Evolutionary conservation across 2,888 invertebrate species (phyloP).

Genomic region (Leptinotarsa tumamoca): DNA sequence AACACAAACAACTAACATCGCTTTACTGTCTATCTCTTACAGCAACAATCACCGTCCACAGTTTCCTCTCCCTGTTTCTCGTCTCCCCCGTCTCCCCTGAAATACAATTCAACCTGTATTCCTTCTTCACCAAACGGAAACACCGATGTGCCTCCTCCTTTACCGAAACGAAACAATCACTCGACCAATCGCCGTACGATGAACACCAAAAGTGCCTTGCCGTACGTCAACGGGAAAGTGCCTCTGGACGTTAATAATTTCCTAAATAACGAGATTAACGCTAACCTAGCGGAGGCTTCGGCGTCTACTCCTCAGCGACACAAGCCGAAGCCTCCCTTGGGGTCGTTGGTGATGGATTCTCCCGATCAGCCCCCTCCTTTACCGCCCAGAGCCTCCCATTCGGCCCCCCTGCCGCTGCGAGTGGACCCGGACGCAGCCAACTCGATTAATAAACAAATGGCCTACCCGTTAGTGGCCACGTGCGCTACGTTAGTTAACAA

Average conservation of each 20-base stretch:
- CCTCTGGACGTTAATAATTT: slow-evolving; percentile 53
- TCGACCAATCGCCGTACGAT: slow-evolving; percentile 31
- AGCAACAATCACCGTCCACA: slow-evolving; percentile 61
- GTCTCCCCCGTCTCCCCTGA: slow-evolving; percentile 31
- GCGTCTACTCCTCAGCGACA: slow-evolving; percentile 15
- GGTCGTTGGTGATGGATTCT: slow-evolving; percentile 55
- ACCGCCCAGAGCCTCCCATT: slow-evolving; percentile 70
- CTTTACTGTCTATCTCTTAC: slow-evolving; percentile 65
- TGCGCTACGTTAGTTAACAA: slow-evolving; percentile 67
- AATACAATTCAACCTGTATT: slow-evolving; percentile 45
- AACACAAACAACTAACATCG: slow-evolving; percentile 62
- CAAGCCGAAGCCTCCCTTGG: slow-evolving; percentile 30
- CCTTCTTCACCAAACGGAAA: slow-evolving; percentile 53
- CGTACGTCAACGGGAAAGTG: slow-evolving; percentile 57
- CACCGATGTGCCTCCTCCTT: slow-evolving; percentile 67
- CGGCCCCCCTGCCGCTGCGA: slow-evolving; percentile 55
- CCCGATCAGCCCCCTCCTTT: slow-evolving; percentile 69
- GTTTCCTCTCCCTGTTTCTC: slow-evolving; percentile 39
- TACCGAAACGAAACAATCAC: slow-evolving; percentile 68
- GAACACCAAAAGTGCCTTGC: slow-evolving; percentile 45
- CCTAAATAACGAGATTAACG: slow-evolving; percentile 57
- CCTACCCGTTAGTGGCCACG: slow-evolving; percentile 73
- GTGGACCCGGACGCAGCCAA: slow-evolving; percentile 67
- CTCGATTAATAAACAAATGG: slow-evolving; percentile 76
- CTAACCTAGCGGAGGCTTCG: slow-evolving; percentile 47